Conservation (phyloP, 1,140 invertebrate genomes). For the Stegodyphus mimosarum region DNA sequence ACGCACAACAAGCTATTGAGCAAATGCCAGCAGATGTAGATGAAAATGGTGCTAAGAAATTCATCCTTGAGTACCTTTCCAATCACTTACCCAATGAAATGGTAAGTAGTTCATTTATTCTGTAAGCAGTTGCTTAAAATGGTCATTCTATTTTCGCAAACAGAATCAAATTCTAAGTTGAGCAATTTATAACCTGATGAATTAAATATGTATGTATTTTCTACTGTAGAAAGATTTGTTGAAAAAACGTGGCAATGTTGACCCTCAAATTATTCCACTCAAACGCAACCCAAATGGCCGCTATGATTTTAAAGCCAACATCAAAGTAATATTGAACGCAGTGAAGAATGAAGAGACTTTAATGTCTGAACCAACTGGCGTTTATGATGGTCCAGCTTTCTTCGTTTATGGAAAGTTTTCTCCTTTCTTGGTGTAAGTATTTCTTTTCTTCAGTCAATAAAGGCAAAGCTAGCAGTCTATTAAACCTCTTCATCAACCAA, state of each 20-base stretch:
- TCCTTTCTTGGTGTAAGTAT: constrained; percentile 7
- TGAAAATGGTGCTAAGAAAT: too few species aligned
- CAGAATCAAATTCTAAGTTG: too few species aligned
- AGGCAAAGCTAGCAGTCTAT: background rate
- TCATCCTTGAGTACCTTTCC: too few species aligned
- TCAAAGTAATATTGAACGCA: background rate
- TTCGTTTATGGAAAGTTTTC: constrained; percentile 36
- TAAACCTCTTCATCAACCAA: background rate
- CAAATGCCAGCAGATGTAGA: too few species aligned
- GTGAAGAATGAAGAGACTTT: background rate
- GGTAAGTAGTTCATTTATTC: too few species aligned
- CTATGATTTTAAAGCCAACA: background rate
- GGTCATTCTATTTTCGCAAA: too few species aligned
- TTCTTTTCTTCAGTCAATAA: background rate
- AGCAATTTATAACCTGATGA: too few species aligned
- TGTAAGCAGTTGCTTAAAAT: too few species aligned
- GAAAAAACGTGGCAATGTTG: background rate
- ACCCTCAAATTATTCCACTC: background rate
- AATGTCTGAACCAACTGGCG: background rate
- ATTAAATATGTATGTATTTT: background rate
- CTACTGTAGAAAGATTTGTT: background rate
- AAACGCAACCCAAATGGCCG: constrained; percentile 3
- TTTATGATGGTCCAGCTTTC: background rate
- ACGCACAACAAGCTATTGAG: too few species aligned
- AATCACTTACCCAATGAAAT: too few species aligned